phyloP scores from a whole-genome alignment of 2,797 vertebrate species.

The Miichthys miiuy region DNA sequence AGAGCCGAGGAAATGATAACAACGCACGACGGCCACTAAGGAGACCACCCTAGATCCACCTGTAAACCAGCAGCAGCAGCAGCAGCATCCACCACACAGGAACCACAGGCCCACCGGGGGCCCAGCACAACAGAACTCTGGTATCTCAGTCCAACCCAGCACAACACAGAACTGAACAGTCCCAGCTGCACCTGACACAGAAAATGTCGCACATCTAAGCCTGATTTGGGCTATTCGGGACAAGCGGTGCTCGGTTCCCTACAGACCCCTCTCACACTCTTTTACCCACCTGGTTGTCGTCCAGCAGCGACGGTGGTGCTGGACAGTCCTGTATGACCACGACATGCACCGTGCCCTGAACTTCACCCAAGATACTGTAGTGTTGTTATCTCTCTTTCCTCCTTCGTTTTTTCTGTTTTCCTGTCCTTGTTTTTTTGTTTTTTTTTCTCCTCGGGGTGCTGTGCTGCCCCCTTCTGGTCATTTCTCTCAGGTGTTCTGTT shows the following conservation, averaged over 20 bases:
- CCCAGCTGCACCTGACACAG: conserved; percentile 54
- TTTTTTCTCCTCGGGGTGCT: conserved; percentile 39
- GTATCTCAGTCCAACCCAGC: conserved; percentile 63
- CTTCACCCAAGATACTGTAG: conserved; percentile 44
- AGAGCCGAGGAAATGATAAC: conserved; percentile 94
- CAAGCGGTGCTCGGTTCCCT: conserved; percentile 28
- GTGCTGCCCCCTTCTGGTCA: conserved; percentile 79
- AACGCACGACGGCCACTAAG: conserved; percentile 92
- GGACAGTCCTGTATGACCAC: conserved; percentile 55
- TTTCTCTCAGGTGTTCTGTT: conserved; percentile 81
- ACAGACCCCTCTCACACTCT: neutral
- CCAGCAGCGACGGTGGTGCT: conserved; percentile 46
- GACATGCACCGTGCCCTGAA: conserved; percentile 45
- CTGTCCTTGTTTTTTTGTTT: conserved; percentile 47
- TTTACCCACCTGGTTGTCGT: conserved; percentile 18
- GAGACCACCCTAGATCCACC: conserved; percentile 53
- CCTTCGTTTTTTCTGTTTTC: neutral
- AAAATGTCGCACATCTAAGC: conserved; percentile 50
- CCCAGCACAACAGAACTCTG: conserved; percentile 67
- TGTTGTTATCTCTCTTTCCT: conserved; percentile 3
- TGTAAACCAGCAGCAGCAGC: conserved; percentile 66
- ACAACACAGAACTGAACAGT: conserved; percentile 60
- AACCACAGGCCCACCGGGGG: conserved; percentile 52
- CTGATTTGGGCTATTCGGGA: conserved; percentile 29
- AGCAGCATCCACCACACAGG: conserved; percentile 47